phyloP scores from a whole-genome alignment of 2,797 vertebrate species.

The Danio aesculapii region DNA sequence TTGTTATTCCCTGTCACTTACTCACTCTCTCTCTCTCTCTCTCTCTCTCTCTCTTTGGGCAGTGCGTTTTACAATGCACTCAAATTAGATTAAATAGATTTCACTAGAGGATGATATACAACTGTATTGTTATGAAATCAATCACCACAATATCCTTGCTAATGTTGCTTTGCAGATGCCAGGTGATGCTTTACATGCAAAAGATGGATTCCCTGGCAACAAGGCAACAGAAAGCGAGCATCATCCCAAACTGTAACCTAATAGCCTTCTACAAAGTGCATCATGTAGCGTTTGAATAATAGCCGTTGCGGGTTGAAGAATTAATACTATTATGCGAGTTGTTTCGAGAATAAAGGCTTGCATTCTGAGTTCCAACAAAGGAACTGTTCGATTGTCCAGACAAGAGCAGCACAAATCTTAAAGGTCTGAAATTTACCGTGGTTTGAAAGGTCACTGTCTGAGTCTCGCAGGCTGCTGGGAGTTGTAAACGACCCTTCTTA shows the following conservation, averaged over 20 bases:
- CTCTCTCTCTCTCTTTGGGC: slow-evolving; percentile 53
- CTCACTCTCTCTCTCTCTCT: background rate
- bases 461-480: slow-evolving; percentile 80
- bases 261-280: slow-evolving; percentile 73
- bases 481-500: slow-evolving; percentile 85
- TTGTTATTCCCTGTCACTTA: slow-evolving; percentile 63
- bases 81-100: slow-evolving; percentile 75
- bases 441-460: slow-evolving; percentile 85
- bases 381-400: slow-evolving; percentile 75
- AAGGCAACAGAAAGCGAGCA: slow-evolving; percentile 60
- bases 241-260: slow-evolving; percentile 69
- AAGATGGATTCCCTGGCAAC: slow-evolving; percentile 64
- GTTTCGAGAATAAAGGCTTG: slow-evolving; percentile 62
- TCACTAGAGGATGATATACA: slow-evolving; percentile 74
- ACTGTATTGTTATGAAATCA: slow-evolving; percentile 75
- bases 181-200: slow-evolving; percentile 62
- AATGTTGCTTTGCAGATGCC: slow-evolving; percentile 65
- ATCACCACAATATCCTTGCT: slow-evolving; percentile 71
- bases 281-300: slow-evolving; percentile 69
- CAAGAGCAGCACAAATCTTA: slow-evolving; percentile 75
- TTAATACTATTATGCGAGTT: slow-evolving; percentile 62
- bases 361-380: slow-evolving; percentile 70
- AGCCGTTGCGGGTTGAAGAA: slow-evolving; percentile 49
- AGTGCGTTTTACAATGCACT: slow-evolving; percentile 69
- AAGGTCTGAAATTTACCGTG: slow-evolving; percentile 83